phyloP scores from a whole-genome alignment of 2,113 vertebrate genomes.

The Calyptommatus sinebrachiatus region DNA sequence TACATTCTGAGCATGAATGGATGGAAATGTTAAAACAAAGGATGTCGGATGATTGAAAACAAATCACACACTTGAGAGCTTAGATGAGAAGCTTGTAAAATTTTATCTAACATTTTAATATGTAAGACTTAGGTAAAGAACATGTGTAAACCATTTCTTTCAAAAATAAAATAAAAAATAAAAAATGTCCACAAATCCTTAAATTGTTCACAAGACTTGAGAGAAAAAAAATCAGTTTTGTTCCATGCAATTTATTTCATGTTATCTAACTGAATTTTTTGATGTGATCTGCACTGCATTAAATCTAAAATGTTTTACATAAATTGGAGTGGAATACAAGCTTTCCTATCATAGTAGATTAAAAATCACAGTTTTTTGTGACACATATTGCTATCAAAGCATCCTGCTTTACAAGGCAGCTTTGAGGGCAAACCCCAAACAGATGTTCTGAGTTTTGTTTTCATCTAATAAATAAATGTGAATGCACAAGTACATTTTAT shows the following conservation, averaged over 20 bases:
- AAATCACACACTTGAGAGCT: not conserved
- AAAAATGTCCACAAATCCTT: not conserved
- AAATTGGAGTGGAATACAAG: not conserved
- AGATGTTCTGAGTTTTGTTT: slow-evolving; percentile 38
- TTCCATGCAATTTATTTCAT: not conserved
- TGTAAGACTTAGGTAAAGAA: not conserved
- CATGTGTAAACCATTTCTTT: not conserved
- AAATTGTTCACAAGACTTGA: not conserved
- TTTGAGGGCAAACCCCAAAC: slow-evolving; percentile 24
- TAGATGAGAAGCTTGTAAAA: slow-evolving; percentile 12
- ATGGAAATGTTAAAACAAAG: slow-evolving; percentile 20
- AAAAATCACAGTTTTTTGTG: slow-evolving; percentile 6
- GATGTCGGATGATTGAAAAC: not conserved
- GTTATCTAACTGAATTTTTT: not conserved
- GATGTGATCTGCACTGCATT: not conserved
- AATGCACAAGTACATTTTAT: slow-evolving; percentile 41
- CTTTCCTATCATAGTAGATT: not conserved
- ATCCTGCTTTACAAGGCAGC: slow-evolving; percentile 28
- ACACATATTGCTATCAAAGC: slow-evolving; percentile 7
- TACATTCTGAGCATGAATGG: slow-evolving; percentile 10
- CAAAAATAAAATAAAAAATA: too few species aligned
- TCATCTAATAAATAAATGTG: slow-evolving; percentile 35
- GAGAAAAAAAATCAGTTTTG: not conserved
- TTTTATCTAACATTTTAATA: not conserved
- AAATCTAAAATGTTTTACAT: not conserved